Evolutionary conservation across 2,888 invertebrate genomes (phyloP).

Genomic region (Pimpla rufipes): DNA sequence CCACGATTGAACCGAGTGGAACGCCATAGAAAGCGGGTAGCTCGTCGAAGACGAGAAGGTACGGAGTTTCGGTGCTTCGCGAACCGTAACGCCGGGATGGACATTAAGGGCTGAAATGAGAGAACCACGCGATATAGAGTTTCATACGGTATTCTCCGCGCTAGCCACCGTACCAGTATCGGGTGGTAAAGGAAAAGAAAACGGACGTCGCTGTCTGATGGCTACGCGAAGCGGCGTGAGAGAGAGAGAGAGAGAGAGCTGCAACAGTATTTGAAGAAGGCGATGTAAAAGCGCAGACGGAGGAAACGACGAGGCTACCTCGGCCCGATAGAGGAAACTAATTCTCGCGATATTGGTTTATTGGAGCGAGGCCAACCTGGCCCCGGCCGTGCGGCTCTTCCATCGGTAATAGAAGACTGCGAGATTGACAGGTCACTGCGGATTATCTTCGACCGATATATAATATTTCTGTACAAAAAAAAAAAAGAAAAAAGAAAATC

Average conservation of each 20-base stretch:
- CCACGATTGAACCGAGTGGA: neutral
- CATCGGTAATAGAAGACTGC: neutral
- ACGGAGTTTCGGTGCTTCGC: neutral
- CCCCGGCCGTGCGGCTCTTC: slow-evolving; percentile 55
- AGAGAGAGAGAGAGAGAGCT: neutral
- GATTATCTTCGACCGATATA: slow-evolving; percentile 21
- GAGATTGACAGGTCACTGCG: slow-evolving; percentile 22
- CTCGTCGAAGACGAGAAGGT: neutral
- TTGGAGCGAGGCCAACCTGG: slow-evolving; percentile 73
- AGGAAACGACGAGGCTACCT: slow-evolving; percentile 56
- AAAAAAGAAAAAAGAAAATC: neutral
- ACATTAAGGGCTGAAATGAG: slow-evolving; percentile 27
- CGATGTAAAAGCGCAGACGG: slow-evolving; percentile 58
- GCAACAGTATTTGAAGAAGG: slow-evolving; percentile 14
- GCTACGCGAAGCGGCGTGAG: neutral
- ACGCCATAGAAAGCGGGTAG: neutral
- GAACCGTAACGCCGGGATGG: slow-evolving; percentile 9
- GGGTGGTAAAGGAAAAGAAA: neutral
- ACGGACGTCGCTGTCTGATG: neutral
- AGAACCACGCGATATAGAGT: slow-evolving; percentile 15
- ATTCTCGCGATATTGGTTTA: slow-evolving; percentile 84
- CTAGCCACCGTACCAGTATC: neutral
- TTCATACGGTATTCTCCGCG: neutral
- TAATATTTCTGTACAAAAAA: slow-evolving; percentile 3
- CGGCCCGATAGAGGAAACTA: slow-evolving; percentile 76